These are phyloP conservation scores for Drosophila kuntzei DNA, from an alignment of 2,888 invertebrate genomes.

Conservation along the genomic window DNA sequence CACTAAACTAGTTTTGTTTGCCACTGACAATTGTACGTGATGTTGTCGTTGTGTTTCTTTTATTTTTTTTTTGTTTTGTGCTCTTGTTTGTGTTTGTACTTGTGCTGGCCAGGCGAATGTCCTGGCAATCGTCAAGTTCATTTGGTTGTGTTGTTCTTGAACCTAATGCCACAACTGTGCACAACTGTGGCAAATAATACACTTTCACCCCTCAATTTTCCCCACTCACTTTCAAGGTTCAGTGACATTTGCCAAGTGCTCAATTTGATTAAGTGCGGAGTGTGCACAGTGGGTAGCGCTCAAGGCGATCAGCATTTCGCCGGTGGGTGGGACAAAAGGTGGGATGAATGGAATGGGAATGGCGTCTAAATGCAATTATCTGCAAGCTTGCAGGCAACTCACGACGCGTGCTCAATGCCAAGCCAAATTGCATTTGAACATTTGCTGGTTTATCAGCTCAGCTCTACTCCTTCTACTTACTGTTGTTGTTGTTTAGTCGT, in stretches of 20 bases:
- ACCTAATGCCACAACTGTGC: constrained; percentile 64
- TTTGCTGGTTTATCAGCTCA: constrained; percentile 43
- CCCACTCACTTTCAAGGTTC: constrained; percentile 65
- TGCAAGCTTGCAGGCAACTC: constrained; percentile 54
- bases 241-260: constrained; percentile 73
- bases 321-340: neutral
- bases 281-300: constrained; percentile 36
- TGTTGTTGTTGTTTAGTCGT: constrained; percentile 23
- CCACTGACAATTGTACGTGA: constrained; percentile 46
- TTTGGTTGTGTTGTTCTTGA: constrained; percentile 68
- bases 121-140: constrained; percentile 73
- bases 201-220: constrained; percentile 25
- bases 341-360: constrained; percentile 8
- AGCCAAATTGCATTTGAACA: constrained; percentile 67
- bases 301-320: constrained; percentile 23
- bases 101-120: constrained; percentile 64
- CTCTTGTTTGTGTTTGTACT: constrained; percentile 7
- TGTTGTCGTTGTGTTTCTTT: constrained; percentile 19
- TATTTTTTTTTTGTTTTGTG: constrained; percentile 6
- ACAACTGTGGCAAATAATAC: constrained; percentile 72
- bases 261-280: constrained; percentile 77
- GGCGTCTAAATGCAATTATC: constrained; percentile 74
- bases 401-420: constrained; percentile 61
- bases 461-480: neutral
- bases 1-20: constrained; percentile 28